Conservation (phyloP, 2,113 vertebrate species). For the Arothron firmamentum region DNA sequence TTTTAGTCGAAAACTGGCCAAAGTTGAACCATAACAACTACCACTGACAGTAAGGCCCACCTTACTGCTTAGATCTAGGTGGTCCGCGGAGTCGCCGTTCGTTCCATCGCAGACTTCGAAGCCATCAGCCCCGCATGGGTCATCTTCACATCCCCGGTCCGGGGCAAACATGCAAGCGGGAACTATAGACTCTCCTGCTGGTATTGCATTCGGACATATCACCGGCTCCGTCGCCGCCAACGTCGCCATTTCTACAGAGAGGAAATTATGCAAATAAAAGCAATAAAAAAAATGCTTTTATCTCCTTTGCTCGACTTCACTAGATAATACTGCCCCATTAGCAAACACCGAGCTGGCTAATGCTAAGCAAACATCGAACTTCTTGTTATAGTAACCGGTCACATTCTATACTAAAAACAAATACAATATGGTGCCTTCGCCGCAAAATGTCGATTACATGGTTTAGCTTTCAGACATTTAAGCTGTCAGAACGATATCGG, state of each 20-base stretch:
- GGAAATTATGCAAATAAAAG: not conserved
- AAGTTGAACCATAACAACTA: not conserved
- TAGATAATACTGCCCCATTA: not conserved
- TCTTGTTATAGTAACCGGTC: not conserved
- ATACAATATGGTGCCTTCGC: not conserved
- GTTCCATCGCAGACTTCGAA: constrained; percentile 55
- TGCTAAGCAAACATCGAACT: constrained; percentile 32
- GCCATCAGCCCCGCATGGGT: constrained; percentile 48
- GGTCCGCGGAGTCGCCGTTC: constrained; percentile 79
- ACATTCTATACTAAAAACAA: not conserved
- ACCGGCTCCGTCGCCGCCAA: constrained; percentile 54
- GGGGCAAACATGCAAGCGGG: constrained; percentile 90
- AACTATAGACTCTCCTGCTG: constrained; percentile 73
- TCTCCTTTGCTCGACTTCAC: not conserved
- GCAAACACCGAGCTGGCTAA: constrained; percentile 15
- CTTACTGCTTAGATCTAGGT: constrained; percentile 88
- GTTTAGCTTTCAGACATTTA: not conserved
- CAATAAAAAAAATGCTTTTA: not conserved
- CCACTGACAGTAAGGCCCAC: constrained; percentile 71
- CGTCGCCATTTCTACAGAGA: constrained; percentile 65
- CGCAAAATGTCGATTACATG: not conserved
- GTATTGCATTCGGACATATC: constrained; percentile 47
- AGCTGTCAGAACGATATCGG: not conserved
- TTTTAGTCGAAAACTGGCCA: fast-evolving
- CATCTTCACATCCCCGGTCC: constrained; percentile 72